Evolutionary conservation across 92 coral and sea anemone genomes (phyloP).

Genomic region (Heteractis magnifica): DNA sequence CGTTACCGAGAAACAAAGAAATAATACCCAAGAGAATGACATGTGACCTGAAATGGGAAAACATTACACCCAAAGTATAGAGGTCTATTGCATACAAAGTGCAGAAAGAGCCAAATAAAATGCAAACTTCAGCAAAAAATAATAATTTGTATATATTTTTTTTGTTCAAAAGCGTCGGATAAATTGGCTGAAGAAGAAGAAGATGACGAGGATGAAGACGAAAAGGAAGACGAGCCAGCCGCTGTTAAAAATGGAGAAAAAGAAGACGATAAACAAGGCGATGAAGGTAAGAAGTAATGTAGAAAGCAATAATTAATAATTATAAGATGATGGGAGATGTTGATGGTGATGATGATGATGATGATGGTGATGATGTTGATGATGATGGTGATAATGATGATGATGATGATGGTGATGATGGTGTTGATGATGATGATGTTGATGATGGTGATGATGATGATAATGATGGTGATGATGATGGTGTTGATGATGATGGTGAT

Average conservation of each 20-base stretch:
- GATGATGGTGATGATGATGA: not conserved
- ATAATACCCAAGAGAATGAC: no score
- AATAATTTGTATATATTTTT: not conserved
- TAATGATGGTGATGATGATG: no score
- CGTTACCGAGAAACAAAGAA: no score
- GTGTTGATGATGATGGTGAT: not conserved
- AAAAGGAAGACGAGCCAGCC: conserved; percentile 29
- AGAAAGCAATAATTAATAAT: not conserved
- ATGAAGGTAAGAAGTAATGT: conserved; percentile 28
- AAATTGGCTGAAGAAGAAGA: conserved; percentile 35
- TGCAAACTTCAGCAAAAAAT: no score
- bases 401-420: no score
- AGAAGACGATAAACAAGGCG: conserved; percentile 42
- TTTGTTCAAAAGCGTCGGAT: conserved; percentile 35
- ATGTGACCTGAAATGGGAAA: no score
- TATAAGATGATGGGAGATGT: not conserved
- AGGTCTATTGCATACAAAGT: no score
- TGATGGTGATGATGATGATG: not conserved
- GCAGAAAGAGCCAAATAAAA: no score
- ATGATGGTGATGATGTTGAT: not conserved
- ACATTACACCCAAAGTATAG: no score
- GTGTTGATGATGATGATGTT: not conserved
- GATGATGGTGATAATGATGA: not conserved
- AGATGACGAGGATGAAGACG: conserved; percentile 48
- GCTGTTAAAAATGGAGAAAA: conserved; percentile 31